Evolutionary conservation across 1,140 invertebrate genomes (phyloP).

Genomic region (Heterodera schachtii): DNA sequence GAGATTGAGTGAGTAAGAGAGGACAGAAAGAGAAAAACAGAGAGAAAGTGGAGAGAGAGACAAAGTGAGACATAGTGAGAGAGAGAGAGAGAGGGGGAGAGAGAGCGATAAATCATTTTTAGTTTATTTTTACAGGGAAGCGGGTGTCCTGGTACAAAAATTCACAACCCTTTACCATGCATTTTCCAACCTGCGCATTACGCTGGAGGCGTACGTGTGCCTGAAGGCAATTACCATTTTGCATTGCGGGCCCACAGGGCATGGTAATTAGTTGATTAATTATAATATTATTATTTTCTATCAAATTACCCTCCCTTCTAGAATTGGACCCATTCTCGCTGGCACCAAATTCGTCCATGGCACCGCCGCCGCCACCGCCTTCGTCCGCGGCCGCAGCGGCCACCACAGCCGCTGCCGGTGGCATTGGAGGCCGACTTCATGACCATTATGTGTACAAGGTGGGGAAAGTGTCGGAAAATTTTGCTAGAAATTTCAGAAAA

Average conservation of each 20-base stretch:
- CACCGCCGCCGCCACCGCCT: neutral
- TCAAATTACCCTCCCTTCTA: constrained; percentile 25
- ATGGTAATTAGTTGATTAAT: too few relatives aligned
- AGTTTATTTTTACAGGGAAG: constrained; percentile 59
- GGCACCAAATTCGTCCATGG: neutral
- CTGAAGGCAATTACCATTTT: constrained; percentile 67
- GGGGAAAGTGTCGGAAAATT: neutral
- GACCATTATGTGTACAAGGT: constrained; percentile 28
- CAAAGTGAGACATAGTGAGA: too few relatives aligned
- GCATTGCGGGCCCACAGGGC: constrained; percentile 41
- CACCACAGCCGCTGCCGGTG: neutral
- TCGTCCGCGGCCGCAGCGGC: neutral
- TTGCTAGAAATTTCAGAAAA: too few relatives aligned
- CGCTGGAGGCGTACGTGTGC: constrained; percentile 66
- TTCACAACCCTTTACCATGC: constrained; percentile 64
- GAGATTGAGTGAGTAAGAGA: too few relatives aligned
- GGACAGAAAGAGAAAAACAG: too few relatives aligned
- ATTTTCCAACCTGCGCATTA: constrained; percentile 57
- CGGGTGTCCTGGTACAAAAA: constrained; percentile 66
- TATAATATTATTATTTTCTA: too few relatives aligned
- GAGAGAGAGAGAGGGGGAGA: too few relatives aligned
- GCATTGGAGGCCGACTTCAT: constrained; percentile 32
- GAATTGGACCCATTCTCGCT: constrained; percentile 1
- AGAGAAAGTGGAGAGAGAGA: too few relatives aligned
- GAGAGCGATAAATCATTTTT: too few relatives aligned